A percentile compares a stretch with the other conserved stretches of the same genome.
Conservation (phyloP, 2,797 vertebrate species). For the Champsocephalus esox region DNA sequence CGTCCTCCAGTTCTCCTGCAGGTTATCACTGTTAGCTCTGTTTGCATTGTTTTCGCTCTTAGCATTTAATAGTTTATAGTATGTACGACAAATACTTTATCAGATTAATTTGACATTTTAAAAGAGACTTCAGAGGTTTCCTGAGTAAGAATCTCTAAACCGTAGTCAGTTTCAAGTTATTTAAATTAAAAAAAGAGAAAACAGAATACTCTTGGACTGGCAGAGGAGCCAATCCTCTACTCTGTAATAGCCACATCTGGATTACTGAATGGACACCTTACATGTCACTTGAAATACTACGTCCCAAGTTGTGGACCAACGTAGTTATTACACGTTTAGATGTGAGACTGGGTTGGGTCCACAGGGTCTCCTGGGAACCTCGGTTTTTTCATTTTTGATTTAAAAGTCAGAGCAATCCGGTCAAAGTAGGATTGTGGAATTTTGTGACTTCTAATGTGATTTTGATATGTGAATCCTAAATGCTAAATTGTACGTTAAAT, state of each 20-base stretch:
- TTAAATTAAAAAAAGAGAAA: background rate
- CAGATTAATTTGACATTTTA: background rate
- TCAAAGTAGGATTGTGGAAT: background rate
- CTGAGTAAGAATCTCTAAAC: too few species aligned
- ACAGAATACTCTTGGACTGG: background rate
- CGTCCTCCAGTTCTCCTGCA: background rate
- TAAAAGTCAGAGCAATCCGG: background rate
- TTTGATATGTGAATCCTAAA: background rate
- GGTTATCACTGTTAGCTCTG: background rate
- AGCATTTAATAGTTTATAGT: too few species aligned
- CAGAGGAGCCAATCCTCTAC: background rate
- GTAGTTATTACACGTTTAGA: too few species aligned
- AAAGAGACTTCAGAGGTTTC: background rate
- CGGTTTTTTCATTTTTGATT: background rate
- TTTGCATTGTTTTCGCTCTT: background rate
- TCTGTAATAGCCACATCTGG: background rate
- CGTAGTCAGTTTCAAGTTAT: background rate
- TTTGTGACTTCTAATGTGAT: background rate
- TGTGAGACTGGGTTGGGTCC: background rate
- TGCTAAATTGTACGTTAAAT: background rate
- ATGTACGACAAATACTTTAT: background rate
- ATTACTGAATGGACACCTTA: slow-evolving; percentile 13
- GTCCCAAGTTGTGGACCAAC: too few species aligned
- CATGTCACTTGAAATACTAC: too few species aligned
- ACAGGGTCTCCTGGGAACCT: slow-evolving; percentile 1